Conservation (phyloP, 2,888 invertebrate species). For the Volucella inanis region DNA sequence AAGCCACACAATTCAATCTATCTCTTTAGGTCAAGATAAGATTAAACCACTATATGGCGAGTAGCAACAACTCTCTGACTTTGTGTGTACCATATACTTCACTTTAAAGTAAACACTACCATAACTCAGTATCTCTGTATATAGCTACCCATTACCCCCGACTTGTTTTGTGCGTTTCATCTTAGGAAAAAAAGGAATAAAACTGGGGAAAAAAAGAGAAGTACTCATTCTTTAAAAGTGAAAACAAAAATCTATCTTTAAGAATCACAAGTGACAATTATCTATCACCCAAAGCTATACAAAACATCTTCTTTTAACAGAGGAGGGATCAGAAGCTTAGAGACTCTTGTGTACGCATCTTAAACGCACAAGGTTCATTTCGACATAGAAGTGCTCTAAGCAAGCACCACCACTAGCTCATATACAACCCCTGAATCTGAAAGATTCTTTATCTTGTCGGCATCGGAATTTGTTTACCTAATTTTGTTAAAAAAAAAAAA, state of each 20-base stretch:
- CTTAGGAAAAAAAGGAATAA: too few relatives aligned
- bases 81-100: constrained; percentile 11
- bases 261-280: constrained; percentile 49
- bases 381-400: not conserved
- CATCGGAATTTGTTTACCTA: constrained; percentile 18
- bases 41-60: constrained; percentile 39
- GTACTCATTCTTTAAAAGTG: not conserved
- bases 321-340: not conserved
- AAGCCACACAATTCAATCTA: constrained; percentile 58
- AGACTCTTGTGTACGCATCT: constrained; percentile 6
- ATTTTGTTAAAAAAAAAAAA: too few relatives aligned
- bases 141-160: not conserved
- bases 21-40: constrained; percentile 67
- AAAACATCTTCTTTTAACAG: not conserved
- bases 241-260: constrained; percentile 9
- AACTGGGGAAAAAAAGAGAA: not conserved
- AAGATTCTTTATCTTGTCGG: constrained; percentile 18
- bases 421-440: not conserved
- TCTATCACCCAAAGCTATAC: not conserved
- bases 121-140: not conserved
- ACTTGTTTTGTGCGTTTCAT: too few relatives aligned
- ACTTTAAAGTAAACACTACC: constrained; percentile 29
- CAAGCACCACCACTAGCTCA: too few relatives aligned
- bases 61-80: too few relatives aligned
- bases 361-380: constrained; percentile 1